Evolutionary conservation across 1,140 invertebrate species (phyloP).

Genomic region (Steinernema feltiae): DNA sequence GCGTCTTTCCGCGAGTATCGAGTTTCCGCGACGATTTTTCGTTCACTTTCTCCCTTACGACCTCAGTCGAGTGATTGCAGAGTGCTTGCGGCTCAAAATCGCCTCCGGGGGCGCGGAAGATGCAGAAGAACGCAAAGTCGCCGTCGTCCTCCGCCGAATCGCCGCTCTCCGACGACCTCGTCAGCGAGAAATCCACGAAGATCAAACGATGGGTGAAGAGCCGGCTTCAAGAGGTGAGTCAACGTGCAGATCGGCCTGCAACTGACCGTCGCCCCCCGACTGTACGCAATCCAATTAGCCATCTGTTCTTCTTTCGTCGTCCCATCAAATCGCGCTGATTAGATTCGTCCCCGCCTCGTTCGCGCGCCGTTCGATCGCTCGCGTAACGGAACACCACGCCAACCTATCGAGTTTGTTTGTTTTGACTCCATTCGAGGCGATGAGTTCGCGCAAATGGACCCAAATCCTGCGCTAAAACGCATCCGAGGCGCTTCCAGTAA

Average conservation of each 20-base stretch:
- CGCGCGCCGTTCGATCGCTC: not conserved
- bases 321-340: constrained; percentile 6
- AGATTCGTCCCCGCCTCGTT: not conserved
- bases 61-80: not conserved
- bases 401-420: not conserved
- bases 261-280: not conserved
- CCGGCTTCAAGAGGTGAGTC: constrained; percentile 36
- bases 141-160: constrained; percentile 25
- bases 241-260: constrained; percentile 21
- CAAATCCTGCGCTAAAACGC: not conserved
- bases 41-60: not conserved
- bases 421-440: not conserved
- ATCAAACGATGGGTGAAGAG: constrained; percentile 43
- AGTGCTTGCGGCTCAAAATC: not conserved
- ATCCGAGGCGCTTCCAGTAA: no score
- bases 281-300: constrained; percentile 3
- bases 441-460: not conserved
- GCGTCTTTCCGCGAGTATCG: not conserved
- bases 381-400: not conserved
- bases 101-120: constrained; percentile 9
- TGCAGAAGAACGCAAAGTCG: constrained; percentile 4
- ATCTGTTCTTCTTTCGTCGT: constrained; percentile 2
- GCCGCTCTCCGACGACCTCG: constrained; percentile 24
- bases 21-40: not conserved
- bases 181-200: constrained; percentile 38